Percentiles rank a stretch among this genome's conserved stretches.
phyloP scores from a whole-genome alignment of 2,113 vertebrate genomes.

The Scomber colias region DNA sequence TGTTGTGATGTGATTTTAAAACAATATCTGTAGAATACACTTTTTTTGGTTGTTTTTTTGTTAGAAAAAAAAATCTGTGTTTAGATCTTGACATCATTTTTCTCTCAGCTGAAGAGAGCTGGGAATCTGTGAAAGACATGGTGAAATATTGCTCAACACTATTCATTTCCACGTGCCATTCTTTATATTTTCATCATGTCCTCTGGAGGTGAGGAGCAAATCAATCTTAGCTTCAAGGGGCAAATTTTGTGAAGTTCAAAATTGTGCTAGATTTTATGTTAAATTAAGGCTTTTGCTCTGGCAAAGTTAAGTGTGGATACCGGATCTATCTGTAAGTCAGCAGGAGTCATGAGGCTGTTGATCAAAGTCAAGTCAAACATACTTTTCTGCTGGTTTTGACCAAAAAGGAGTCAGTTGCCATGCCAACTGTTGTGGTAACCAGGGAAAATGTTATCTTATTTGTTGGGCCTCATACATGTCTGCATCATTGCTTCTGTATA shows the following conservation, averaged over 20 bases:
- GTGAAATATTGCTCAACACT: no score
- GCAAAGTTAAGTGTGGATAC: background rate
- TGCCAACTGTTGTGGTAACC: slow-evolving; percentile 10
- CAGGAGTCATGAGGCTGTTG: slow-evolving; percentile 1
- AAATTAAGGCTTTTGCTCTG: background rate
- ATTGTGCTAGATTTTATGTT: background rate
- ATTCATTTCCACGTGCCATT: background rate
- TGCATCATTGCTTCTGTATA: background rate
- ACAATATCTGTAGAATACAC: no score
- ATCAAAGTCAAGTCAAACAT: slow-evolving; percentile 27
- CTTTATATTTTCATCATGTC: background rate
- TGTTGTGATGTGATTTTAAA: no score
- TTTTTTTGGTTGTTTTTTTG: no score
- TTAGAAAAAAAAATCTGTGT: no score
- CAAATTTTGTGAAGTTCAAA: background rate
- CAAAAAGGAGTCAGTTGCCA: slow-evolving; percentile 12
- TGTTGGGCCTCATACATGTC: background rate
- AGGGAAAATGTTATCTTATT: background rate
- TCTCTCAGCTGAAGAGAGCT: no score
- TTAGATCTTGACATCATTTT: no score
- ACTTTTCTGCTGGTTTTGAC: slow-evolving; percentile 5
- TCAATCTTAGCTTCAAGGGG: background rate
- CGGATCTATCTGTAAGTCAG: background rate
- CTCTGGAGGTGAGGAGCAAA: background rate
- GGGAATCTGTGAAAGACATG: no score